Conservation (phyloP, 92 coral and sea anemone genomes). For the Palythoa grandis region DNA sequence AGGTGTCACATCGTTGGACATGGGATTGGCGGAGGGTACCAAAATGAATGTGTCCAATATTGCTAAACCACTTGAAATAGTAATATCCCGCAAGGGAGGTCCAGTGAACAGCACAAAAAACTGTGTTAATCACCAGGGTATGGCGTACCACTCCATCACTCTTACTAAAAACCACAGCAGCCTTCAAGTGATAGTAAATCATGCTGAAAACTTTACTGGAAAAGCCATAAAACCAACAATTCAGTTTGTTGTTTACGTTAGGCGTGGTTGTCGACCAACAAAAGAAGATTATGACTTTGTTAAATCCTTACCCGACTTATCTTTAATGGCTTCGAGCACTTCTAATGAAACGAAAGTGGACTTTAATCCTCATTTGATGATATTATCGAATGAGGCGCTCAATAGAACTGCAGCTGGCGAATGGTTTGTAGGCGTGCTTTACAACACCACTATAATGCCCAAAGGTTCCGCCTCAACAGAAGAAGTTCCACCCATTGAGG, state of each 20-base stretch:
- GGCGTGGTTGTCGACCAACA: constrained; percentile 56
- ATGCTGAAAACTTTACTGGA: constrained; percentile 27
- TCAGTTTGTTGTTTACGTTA: constrained; percentile 52
- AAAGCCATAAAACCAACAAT: constrained; percentile 26
- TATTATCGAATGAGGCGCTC: constrained; percentile 69
- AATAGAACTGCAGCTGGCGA: constrained; percentile 85
- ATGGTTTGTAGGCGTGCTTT: constrained; percentile 69
- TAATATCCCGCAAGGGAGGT: constrained; percentile 34
- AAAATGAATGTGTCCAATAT: constrained; percentile 43
- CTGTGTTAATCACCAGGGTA: background rate
- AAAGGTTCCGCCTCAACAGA: background rate
- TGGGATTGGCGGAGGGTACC: constrained; percentile 34
- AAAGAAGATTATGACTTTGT: constrained; percentile 53
- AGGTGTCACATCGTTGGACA: constrained; percentile 41
- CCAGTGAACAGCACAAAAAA: background rate
- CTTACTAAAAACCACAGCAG: constrained; percentile 53
- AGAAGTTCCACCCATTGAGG: background rate
- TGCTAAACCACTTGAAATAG: constrained; percentile 43
- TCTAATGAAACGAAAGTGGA: constrained; percentile 22
- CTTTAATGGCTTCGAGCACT: constrained; percentile 14
- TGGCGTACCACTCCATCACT: constrained; percentile 35
- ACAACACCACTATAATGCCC: constrained; percentile 55
- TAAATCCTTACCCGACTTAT: constrained; percentile 45
- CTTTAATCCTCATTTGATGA: constrained; percentile 53
- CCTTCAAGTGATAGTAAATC: constrained; percentile 47